Conservation (phyloP, 2,888 invertebrate genomes). For the Hydrotaea cyrtoneurina region DNA sequence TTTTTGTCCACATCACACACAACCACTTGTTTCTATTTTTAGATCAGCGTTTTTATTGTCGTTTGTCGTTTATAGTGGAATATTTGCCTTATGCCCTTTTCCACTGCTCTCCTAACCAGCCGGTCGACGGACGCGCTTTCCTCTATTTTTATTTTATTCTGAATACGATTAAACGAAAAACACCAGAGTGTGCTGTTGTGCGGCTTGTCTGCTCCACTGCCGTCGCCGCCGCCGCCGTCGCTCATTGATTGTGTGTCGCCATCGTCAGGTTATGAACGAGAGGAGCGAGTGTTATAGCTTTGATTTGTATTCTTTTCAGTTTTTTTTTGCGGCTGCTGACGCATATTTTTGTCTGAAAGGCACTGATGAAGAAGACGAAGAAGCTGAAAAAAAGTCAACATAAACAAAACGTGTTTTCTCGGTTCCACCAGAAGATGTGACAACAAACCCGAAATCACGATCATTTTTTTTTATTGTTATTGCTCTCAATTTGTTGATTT, state of each 20-base stretch:
- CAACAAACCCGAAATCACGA: slow-evolving; percentile 52
- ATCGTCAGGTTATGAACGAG: slow-evolving; percentile 21
- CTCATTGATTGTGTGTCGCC: slow-evolving; percentile 33
- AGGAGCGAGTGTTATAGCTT: slow-evolving; percentile 1
- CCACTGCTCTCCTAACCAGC: slow-evolving; percentile 30
- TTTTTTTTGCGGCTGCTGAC: not conserved
- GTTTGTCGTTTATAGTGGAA: not conserved
- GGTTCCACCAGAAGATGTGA: slow-evolving; percentile 35
- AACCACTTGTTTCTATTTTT: slow-evolving; percentile 66
- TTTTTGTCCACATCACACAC: slow-evolving; percentile 24
- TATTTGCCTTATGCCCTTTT: slow-evolving; percentile 45
- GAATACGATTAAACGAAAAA: slow-evolving; percentile 6
- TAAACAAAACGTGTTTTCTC: slow-evolving; percentile 50
- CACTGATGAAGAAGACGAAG: not conserved
- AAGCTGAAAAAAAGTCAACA: slow-evolving; percentile 10
- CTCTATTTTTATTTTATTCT: slow-evolving; percentile 34
- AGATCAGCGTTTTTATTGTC: slow-evolving; percentile 46
- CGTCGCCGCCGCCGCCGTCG: not conserved
- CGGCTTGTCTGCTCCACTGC: not conserved
- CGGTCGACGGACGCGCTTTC: slow-evolving; percentile 2
- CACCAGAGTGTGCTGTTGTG: not conserved
- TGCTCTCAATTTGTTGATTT: slow-evolving; percentile 18
- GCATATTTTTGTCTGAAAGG: not conserved
- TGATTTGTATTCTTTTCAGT: slow-evolving; percentile 15
- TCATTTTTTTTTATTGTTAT: slow-evolving; percentile 29